Conservation (phyloP, 2,888 invertebrate genomes). For the Drosophila bunnanda region DNA sequence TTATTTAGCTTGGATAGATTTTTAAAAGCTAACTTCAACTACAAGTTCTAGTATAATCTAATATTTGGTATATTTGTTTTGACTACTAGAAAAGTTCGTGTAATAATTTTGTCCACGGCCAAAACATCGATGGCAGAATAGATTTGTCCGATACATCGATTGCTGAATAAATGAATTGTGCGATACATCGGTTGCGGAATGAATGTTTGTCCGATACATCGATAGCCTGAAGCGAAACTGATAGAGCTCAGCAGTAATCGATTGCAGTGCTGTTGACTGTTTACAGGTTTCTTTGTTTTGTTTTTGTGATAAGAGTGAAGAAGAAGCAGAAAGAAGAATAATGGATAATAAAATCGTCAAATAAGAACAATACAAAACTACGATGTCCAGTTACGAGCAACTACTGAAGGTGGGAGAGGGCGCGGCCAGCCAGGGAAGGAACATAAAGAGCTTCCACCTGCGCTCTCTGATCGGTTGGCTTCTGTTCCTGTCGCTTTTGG, state of each 20-base stretch:
- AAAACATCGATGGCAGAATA: too few species aligned
- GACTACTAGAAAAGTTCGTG: too few species aligned
- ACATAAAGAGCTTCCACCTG: background rate
- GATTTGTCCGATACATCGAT: too few species aligned
- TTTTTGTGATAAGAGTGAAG: constrained; percentile 10
- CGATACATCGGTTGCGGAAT: too few species aligned
- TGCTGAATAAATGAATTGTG: too few species aligned
- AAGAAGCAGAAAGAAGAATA: background rate
- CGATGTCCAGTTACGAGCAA: constrained; percentile 16
- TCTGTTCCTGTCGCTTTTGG: background rate
- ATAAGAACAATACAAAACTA: background rate
- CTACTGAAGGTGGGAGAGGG: background rate
- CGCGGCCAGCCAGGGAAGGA: background rate
- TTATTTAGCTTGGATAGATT: background rate
- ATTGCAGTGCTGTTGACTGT: background rate
- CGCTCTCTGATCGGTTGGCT: background rate
- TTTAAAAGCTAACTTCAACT: too few species aligned
- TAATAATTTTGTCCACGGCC: too few species aligned
- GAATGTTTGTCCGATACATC: background rate
- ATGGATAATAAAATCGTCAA: background rate
- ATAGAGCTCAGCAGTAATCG: background rate
- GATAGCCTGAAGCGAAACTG: background rate
- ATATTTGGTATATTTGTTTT: too few species aligned
- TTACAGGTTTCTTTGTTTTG: constrained; percentile 17
- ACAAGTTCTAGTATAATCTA: too few species aligned